Base-by-base conservation (phyloP, 2,113 vertebrate species). In the Danionella cerebrum region DNA sequence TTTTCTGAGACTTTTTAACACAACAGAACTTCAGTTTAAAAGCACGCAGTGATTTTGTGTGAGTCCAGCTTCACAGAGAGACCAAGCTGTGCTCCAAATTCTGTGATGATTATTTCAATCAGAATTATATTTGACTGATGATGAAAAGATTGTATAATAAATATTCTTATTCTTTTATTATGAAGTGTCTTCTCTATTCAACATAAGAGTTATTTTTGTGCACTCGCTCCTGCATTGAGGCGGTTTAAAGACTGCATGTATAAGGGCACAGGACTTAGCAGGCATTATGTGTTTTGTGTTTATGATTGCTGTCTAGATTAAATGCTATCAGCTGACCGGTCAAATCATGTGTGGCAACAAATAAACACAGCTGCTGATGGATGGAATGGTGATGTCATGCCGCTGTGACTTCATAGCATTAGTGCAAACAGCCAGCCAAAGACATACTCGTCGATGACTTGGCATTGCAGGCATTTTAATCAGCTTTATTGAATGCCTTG, bases 401-500 rank as follows among this genome's bases (percentile, higher is more conserved):
- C 31, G 57, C 55, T 48, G 59, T 71, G 73, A 75, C 73, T 55
- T 75, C 67, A 74, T 14, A 7, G 21, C 21, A 27, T 24, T 27
- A 65, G 52, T 65, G 51, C 47, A 14, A 33, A 6, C 21, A 16
- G 3, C 19, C 54, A 13, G 24, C 55, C 13, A 51, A 12, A 33
- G 57, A 60, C 52, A 41, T 36, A 6, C 48, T 41, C 16, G 36
- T 16, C 31, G 13, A 21, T 29, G 24, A 27, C 29, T 22, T 38
- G 50, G 38, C 54, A 74, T 51, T 21, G 27, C 7, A 48, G n/a
- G 7, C 45, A 35, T 70, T 71, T 41, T 75, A 67, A 75, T 66
- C 44, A 67, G 48, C 42, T 63, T 63, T 48, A 48, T 41, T 35
- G 59, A 48, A 13, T 35, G 42, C 27, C 18, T 48, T 1, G 4